Base-by-base conservation (phyloP, 2,888 invertebrate species). In the Busseola fusca region DNA sequence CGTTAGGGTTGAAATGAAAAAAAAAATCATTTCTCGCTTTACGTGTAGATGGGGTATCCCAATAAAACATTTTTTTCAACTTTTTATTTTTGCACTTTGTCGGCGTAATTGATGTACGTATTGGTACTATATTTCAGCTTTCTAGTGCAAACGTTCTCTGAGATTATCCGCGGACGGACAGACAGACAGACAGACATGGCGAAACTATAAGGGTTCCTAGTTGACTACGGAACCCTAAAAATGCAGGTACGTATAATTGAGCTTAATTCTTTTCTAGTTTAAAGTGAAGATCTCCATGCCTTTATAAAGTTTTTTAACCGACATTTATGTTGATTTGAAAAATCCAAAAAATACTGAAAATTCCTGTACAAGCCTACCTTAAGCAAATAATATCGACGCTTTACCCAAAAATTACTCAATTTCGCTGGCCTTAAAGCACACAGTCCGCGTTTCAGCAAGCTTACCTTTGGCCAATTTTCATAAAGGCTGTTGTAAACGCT, bases 401-500 rank as follows among this genome's bases (percentile, higher is more conserved):
- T 42, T 76, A 14, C 7, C 18, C 6, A 42, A 56, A 73, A 64
- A 66, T 27, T 50, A 10, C 40, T 40, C 27, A 40, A 54, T 69
- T 67, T 76, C 12, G 56, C 21, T 52, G 48, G 34, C 30, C 25
- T 40, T 12, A 30, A 40, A 67, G 37, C 34, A 34, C n/a, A 73
- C 60, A 58, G 50, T 25, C 59, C 37, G 27, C 45, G 54, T 73
- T 78, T 58, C 64, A 73, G 54, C 50, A 27, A 42, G 71, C 45
- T 73, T 60, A 78, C 34, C 56, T 60, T 73, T 27, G 45, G n/a
- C 59, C 67, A 81, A 84, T 80, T 83, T 80, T 74, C 67, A 65
- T 86, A 86, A 86, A 84, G 73, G 83, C 48, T 72, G 59, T 72
- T 71, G 76, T 73, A 75, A 70, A 54, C 69, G 74, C 59, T 80